Base-by-base conservation (phyloP, 2,113 vertebrate species). In the Pardalotus punctatus region DNA sequence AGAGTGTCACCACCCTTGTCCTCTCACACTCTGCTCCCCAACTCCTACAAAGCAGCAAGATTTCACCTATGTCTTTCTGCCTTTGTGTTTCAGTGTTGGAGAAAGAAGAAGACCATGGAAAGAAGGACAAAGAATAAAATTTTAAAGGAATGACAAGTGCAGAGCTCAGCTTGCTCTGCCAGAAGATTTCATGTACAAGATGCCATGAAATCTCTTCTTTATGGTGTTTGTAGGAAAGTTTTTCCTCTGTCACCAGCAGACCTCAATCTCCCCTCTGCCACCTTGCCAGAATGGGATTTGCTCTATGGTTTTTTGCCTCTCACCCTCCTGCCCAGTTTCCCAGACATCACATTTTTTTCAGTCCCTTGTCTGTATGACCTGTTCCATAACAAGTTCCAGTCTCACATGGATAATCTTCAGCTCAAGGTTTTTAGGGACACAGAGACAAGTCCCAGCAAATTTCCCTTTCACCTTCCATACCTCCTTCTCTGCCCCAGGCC, bases 371-470 rank as follows among this genome's bases (percentile, higher is more conserved):
- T 88, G 71, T 12, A 88, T 62, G 71, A 61, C 38, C 67, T 80
- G 81, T 86, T 93, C 85, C 85, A 90, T 66, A 93, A 92, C 90
- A 95, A 94, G 42, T 16, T 57, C 31, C 57, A 29, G 21, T 45
- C 66, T 87, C 1, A 0, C 25, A 25, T 16, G 0, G 36, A 66
- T 88, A 86, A 83, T 0, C 1, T 51, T 50, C 62, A 80, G 40
- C 71, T 83, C 92, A 94, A 96, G 81, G 92, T 7, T 77, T 95
- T 43, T 38, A 43, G 38, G 33, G 27, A 17, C 58, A 31, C 36
- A 29, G 42, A 50, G 45, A 7, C 16, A 19, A 10, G 21, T 36
- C 33, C 35, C 36, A 58, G 36, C 23, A 87, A 80, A 77, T 31
- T 12, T 77, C 54, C 14, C 70, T 47, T 91, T 91, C 64, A 77